Conservation (phyloP, 64 coral and sea anemone genomes). For the Stylophora pistillata region DNA sequence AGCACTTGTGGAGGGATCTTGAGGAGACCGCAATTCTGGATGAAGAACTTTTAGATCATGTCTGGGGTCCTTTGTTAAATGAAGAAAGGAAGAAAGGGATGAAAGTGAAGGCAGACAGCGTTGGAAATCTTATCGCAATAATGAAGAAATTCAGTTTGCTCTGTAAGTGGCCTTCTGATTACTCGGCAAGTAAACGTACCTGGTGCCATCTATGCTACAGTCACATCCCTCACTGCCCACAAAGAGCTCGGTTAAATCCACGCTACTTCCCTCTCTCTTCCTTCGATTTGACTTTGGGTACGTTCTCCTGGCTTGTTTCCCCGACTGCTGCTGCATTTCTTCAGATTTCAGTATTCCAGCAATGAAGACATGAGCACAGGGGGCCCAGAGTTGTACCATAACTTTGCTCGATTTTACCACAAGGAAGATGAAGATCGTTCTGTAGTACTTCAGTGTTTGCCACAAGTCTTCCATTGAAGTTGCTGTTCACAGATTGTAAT, state of each 20-base stretch:
- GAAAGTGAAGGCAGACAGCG: too few species aligned
- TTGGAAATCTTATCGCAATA: neutral
- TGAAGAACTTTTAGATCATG: neutral
- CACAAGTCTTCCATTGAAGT: neutral
- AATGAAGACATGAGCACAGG: neutral
- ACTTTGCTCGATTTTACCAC: neutral
- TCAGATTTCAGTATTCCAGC: neutral
- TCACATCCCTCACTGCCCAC: neutral
- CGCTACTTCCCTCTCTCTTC: neutral
- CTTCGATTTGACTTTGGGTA: neutral
- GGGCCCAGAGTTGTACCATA: neutral
- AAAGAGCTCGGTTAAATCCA: too few species aligned
- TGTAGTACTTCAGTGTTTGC: neutral
- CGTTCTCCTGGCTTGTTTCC: neutral
- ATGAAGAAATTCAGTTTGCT: neutral
- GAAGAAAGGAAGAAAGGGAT: too few species aligned
- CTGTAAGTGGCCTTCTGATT: neutral
- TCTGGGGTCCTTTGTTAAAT: neutral
- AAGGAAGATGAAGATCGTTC: neutral
- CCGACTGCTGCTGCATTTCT: neutral
- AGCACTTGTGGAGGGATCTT: neutral
- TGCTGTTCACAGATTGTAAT: neutral
- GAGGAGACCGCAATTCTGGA: neutral
- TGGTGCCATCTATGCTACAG: neutral
- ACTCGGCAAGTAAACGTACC: neutral